Percentiles rank a stretch among this genome's conserved stretches.
These are phyloP conservation scores for Motacilla tschutschensis DNA, from an alignment of 2,113 vertebrate species.

Conservation along the genomic window DNA sequence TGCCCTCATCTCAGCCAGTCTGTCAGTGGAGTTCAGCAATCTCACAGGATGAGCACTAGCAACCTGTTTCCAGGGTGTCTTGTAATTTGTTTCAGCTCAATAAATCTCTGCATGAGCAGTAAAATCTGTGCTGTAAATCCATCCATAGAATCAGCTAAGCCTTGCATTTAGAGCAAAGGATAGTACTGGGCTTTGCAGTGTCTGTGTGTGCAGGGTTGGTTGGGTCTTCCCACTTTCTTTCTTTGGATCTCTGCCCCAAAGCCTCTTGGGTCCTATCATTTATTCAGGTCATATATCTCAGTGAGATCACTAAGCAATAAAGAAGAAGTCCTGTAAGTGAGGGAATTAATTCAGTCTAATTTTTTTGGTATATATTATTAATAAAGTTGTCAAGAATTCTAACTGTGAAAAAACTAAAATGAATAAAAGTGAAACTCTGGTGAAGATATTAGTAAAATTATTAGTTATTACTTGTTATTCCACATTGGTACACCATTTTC, in stretches of 20 bases:
- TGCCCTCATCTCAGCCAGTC: background rate
- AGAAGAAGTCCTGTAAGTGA: background rate
- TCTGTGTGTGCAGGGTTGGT: background rate
- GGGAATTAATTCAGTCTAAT: background rate
- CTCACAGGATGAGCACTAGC: background rate
- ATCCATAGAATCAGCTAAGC: background rate
- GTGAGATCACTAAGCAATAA: background rate
- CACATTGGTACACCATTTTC: background rate
- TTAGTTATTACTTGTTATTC: background rate
- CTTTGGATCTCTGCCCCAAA: background rate
- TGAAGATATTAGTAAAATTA: background rate
- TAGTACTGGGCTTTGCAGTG: background rate
- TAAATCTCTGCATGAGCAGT: background rate
- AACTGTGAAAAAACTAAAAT: background rate
- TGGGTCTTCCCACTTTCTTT: background rate
- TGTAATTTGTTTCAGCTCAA: slow-evolving; percentile 1
- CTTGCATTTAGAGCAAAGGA: background rate
- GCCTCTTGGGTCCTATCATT: background rate
- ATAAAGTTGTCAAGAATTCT: background rate
- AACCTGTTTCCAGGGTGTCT: slow-evolving; percentile 6
- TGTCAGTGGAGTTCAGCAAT: background rate
- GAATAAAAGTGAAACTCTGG: background rate
- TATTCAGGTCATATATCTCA: background rate
- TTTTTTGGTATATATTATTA: background rate
- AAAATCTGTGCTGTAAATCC: slow-evolving; percentile 23